A percentile compares a stretch with the other conserved stretches of the same genome.
These are phyloP conservation scores for Mesoclemmys tuberculata DNA, from an alignment of 2,113 vertebrate genomes.

Conservation along the genomic window DNA sequence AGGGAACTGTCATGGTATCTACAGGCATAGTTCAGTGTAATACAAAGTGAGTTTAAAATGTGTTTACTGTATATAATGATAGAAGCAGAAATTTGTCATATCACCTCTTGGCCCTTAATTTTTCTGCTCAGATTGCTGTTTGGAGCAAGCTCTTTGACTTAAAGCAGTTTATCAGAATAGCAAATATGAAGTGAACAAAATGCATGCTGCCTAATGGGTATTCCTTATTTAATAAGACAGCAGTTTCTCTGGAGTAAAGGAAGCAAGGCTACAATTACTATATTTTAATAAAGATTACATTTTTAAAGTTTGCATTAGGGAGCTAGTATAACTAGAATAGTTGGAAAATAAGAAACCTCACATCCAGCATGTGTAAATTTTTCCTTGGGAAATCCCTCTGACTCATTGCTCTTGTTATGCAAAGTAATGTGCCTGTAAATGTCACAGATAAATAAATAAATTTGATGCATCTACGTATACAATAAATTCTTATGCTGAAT, in stretches of 20 bases:
- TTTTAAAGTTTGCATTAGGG: slow-evolving; percentile 2
- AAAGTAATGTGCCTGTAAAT: slow-evolving; percentile 1
- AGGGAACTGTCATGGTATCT: neutral
- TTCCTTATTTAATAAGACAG: neutral
- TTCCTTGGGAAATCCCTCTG: slow-evolving; percentile 38
- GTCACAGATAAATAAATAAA: slow-evolving; percentile 26
- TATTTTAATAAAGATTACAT: slow-evolving; percentile 23
- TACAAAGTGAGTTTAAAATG: neutral
- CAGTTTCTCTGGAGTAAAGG: slow-evolving; percentile 40
- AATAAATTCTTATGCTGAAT: neutral
- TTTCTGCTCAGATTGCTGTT: neutral
- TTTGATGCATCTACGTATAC: neutral
- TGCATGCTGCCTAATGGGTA: neutral
- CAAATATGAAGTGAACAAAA: neutral
- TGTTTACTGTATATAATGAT: neutral
- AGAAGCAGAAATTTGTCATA: neutral
- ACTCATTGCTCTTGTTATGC: slow-evolving; percentile 51
- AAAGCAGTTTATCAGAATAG: neutral
- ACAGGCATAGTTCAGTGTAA: neutral
- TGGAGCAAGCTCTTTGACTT: neutral
- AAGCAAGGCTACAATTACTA: neutral
- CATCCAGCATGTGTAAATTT: neutral
- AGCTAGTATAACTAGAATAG: neutral
- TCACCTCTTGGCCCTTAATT: neutral
- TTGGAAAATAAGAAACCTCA: slow-evolving; percentile 51